A percentile compares a stretch with the other conserved stretches of the same genome.
Conservation (phyloP, 1,140 invertebrate genomes). For the roundworm (Caenorhabditis elegans) region WBcel235 BX284605.5:6453001-6453500, state of each 20-base stretch:
- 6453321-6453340: slow-evolving; percentile 55
- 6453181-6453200: background rate
- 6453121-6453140: too few relatives aligned
- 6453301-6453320: slow-evolving; percentile 51
- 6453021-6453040: too few relatives aligned
- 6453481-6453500: slow-evolving; percentile 62
- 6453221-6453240: slow-evolving; percentile 44
- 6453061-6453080: too few relatives aligned
- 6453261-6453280: slow-evolving; percentile 40
- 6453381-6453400: too few relatives aligned
- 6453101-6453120: too few relatives aligned
- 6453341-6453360: too few relatives aligned
- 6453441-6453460: slow-evolving; percentile 55
- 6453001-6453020: slow-evolving; percentile 21
- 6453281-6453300: slow-evolving; percentile 54
- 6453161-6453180: too few relatives aligned
- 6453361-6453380: background rate
- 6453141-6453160: too few relatives aligned
- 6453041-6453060: too few relatives aligned
- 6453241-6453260: slow-evolving; percentile 52
- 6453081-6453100: too few relatives aligned
- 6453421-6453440: slow-evolving; percentile 58
- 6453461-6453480: slow-evolving; percentile 54
- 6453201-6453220: background rate
- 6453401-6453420: slow-evolving; percentile 52